Percentiles rank a stretch among this genome's conserved stretches.
Conservation (phyloP, 2,797 vertebrate genomes). For the Melanotaenia parkinsoni region DNA sequence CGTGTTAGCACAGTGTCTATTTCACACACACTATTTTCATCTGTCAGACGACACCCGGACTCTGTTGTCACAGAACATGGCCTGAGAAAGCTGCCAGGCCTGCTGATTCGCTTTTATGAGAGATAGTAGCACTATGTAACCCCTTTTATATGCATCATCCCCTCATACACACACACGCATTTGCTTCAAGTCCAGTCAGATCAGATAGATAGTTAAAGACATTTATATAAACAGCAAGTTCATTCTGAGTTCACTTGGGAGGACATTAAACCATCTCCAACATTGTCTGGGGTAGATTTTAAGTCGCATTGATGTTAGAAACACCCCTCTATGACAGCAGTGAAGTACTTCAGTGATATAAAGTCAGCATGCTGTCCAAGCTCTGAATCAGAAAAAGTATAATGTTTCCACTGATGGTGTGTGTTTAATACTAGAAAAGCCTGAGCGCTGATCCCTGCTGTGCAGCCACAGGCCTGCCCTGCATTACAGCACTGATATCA, state of each 20-base stretch:
- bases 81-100: slow-evolving; percentile 52
- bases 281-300: background rate
- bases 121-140: slow-evolving; percentile 21
- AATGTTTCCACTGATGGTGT: slow-evolving; percentile 57
- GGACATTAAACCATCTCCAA: background rate
- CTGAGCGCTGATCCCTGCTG: slow-evolving; percentile 31
- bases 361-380: slow-evolving; percentile 9
- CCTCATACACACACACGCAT: slow-evolving; percentile 4
- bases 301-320: slow-evolving; percentile 19
- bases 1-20: slow-evolving; percentile 72
- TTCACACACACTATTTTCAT: slow-evolving; percentile 82
- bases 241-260: background rate
- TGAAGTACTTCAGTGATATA: slow-evolving; percentile 35
- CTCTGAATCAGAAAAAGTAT: slow-evolving; percentile 48
- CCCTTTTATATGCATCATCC: slow-evolving; percentile 25
- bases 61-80: slow-evolving; percentile 62
- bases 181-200: background rate
- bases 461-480: slow-evolving; percentile 18
- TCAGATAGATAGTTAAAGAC: background rate
- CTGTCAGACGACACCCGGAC: slow-evolving; percentile 73
- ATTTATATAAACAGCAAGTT: background rate
- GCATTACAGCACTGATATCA: slow-evolving; percentile 15
- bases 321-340: slow-evolving; percentile 10
- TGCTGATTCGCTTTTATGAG: background rate
- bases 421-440: slow-evolving; percentile 50